phyloP scores from a whole-genome alignment of 2,888 invertebrate species.

The Drepanosiphum platanoidis region DNA sequence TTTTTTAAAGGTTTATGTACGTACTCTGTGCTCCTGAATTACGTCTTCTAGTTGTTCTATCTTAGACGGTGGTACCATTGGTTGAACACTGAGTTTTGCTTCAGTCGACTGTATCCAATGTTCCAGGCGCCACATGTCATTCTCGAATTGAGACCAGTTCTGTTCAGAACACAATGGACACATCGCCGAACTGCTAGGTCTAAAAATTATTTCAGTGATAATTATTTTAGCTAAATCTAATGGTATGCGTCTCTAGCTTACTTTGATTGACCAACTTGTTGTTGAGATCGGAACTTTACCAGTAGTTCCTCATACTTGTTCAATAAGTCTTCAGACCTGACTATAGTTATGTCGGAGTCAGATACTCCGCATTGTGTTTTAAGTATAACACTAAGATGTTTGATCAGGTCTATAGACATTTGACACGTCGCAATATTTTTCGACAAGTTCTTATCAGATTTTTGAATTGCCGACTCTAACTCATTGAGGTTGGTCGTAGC shows the following conservation, averaged over 20 bases:
- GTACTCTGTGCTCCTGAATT: slow-evolving; percentile 78
- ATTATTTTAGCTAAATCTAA: not conserved
- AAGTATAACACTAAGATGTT: slow-evolving; percentile 80
- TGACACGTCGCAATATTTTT: slow-evolving; percentile 82
- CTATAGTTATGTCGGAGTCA: slow-evolving; percentile 62
- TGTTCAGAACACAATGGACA: slow-evolving; percentile 87
- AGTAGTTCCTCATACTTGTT: slow-evolving; percentile 74
- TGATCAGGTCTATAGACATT: slow-evolving; percentile 82
- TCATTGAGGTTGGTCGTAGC: slow-evolving; percentile 42
- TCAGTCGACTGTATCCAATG: slow-evolving; percentile 91
- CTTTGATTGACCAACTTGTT: slow-evolving; percentile 46
- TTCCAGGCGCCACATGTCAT: slow-evolving; percentile 89
- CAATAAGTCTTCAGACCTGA: slow-evolving; percentile 66
- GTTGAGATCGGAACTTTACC: slow-evolving; percentile 75
- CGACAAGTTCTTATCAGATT: slow-evolving; percentile 68
- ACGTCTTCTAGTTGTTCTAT: slow-evolving; percentile 86
- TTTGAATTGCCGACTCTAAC: slow-evolving; percentile 43
- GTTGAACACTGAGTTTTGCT: slow-evolving; percentile 78
- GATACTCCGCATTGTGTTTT: slow-evolving; percentile 75
- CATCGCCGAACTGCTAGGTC: slow-evolving; percentile 81
- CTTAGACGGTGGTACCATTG: slow-evolving; percentile 73
- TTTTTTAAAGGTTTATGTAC: slow-evolving; percentile 23
- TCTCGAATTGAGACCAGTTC: slow-evolving; percentile 90
- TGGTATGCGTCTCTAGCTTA: not conserved
- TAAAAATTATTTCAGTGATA: slow-evolving; percentile 66